phyloP scores from a whole-genome alignment of 2,113 vertebrate species.

The Stegastes partitus region DNA sequence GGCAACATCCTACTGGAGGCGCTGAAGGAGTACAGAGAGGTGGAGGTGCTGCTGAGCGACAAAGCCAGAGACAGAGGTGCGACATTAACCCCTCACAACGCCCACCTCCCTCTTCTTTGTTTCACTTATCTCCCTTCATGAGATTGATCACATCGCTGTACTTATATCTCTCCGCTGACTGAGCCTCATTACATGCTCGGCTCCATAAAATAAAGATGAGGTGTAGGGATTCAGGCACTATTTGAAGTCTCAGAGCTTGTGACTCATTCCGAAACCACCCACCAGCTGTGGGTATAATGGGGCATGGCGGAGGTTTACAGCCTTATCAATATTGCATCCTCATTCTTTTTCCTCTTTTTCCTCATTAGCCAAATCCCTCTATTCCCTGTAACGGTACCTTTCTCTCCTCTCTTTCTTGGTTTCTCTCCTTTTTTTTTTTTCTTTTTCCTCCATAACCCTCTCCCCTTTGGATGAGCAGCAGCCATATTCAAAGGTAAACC shows the following conservation, averaged over 20 bases:
- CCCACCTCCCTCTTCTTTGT: not conserved
- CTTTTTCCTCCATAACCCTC: slow-evolving; percentile 3
- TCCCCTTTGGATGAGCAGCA: slow-evolving; percentile 70
- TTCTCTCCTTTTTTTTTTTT: slow-evolving; percentile 36
- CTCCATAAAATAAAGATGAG: slow-evolving; percentile 63
- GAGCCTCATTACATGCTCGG: slow-evolving; percentile 23
- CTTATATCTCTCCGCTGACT: slow-evolving; percentile 5
- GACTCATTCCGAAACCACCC: slow-evolving; percentile 53
- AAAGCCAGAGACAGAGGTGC: slow-evolving; percentile 97
- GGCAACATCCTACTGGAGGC: slow-evolving; percentile 95
- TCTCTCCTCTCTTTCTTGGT: slow-evolving; percentile 58
- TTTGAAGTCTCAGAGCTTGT: slow-evolving; percentile 34
- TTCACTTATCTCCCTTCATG: slow-evolving; percentile 4
- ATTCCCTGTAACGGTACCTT: slow-evolving; percentile 59
- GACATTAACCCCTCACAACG: slow-evolving; percentile 16
- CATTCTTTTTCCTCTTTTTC: slow-evolving; percentile 27
- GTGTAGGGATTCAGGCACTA: slow-evolving; percentile 9
- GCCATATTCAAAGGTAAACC: slow-evolving; percentile 83
- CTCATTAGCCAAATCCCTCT: slow-evolving; percentile 42
- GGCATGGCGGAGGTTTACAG: slow-evolving; percentile 16
- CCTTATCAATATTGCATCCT: slow-evolving; percentile 39
- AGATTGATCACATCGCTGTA: slow-evolving; percentile 22
- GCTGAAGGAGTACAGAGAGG: slow-evolving; percentile 91
- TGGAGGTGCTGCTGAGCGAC: slow-evolving; percentile 97
- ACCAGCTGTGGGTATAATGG: slow-evolving; percentile 32